Percentiles rank a stretch among this genome's conserved stretches.
Conservation (phyloP, 2,113 vertebrate species). For the Catharus minimus region DNA sequence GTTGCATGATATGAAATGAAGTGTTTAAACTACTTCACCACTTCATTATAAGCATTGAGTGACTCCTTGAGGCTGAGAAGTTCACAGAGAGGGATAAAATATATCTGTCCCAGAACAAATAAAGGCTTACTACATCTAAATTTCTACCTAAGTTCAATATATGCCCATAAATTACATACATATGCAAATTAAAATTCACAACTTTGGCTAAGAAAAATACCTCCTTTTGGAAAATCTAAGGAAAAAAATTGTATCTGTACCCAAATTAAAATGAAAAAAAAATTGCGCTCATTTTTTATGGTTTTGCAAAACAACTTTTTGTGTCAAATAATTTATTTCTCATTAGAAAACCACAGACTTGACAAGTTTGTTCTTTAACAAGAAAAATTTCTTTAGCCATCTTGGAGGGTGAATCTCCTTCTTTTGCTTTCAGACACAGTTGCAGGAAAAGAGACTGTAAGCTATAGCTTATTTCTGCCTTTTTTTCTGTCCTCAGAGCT, state of each 20-base stretch:
- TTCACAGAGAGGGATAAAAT: background rate
- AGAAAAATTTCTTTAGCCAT: background rate
- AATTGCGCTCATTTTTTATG: background rate
- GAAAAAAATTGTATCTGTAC: background rate
- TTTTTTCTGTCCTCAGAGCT: conserved; percentile 62
- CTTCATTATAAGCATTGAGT: background rate
- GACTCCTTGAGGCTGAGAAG: background rate
- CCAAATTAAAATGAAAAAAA: background rate
- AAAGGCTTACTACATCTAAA: background rate
- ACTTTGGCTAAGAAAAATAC: background rate
- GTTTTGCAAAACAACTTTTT: background rate
- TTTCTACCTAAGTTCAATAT: background rate
- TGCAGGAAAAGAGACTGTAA: background rate
- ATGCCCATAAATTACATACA: background rate
- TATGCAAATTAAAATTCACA: background rate
- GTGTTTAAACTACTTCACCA: background rate
- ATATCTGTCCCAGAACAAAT: background rate
- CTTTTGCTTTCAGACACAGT: background rate
- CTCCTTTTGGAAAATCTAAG: background rate
- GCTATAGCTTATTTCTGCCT: conserved; percentile 38
- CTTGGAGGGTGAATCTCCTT: background rate
- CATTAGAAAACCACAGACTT: background rate
- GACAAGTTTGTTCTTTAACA: background rate
- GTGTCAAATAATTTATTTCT: background rate
- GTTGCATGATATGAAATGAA: background rate